These are phyloP conservation scores for Orthosia gracilis DNA, from an alignment of 2,888 invertebrate genomes.

Conservation along the genomic window DNA sequence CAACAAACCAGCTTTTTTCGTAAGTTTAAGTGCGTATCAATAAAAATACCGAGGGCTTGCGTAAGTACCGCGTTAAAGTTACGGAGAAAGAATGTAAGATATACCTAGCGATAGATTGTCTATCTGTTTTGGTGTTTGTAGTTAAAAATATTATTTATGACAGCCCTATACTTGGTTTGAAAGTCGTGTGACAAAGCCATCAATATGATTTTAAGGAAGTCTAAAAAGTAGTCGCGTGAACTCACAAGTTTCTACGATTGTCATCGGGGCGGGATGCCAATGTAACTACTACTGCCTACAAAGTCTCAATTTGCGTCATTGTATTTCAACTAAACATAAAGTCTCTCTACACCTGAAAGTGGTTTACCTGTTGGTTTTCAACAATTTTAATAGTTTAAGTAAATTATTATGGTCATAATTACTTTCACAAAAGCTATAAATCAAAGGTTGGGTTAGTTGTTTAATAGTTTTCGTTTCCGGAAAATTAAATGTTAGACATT, in stretches of 20 bases:
- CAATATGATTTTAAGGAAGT: slow-evolving; percentile 8
- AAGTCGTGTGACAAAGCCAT: neutral
- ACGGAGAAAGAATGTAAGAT: slow-evolving; percentile 47
- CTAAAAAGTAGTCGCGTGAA: neutral
- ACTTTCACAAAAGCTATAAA: slow-evolving; percentile 1
- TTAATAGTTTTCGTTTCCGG: slow-evolving; percentile 8
- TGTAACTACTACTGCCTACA: neutral
- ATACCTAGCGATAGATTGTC: slow-evolving; percentile 8
- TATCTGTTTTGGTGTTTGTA: slow-evolving; percentile 17
- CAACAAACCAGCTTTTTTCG: slow-evolving; percentile 62
- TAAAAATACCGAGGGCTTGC: slow-evolving; percentile 64
- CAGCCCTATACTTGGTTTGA: slow-evolving; percentile 13
- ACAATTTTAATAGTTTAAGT: neutral
- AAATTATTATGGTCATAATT: neutral
- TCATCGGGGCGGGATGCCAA: neutral
- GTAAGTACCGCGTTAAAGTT: slow-evolving; percentile 58
- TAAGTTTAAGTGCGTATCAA: slow-evolving; percentile 63
- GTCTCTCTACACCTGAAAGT: neutral
- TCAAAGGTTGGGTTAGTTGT: neutral
- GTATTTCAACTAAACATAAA: neutral
- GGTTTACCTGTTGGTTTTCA: neutral
- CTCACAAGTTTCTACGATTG: slow-evolving; percentile 5
- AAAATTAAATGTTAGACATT: slow-evolving; percentile 7
- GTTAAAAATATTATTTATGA: neutral
- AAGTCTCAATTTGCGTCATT: neutral